Conservation (phyloP, 64 coral and sea anemone species). For the Montipora foliosa region DNA sequence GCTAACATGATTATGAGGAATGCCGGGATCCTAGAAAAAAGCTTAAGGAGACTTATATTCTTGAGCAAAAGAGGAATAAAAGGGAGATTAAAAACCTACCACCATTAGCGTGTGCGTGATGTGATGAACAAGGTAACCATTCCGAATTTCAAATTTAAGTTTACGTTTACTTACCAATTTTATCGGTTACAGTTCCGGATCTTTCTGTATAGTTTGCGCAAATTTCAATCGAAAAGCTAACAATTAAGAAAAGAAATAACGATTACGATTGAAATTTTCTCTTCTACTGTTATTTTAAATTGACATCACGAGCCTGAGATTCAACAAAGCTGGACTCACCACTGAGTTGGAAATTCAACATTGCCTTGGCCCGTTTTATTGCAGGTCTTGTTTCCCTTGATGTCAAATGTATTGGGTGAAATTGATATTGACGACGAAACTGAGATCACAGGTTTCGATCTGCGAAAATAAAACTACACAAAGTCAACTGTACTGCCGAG, state of each 20-base stretch:
- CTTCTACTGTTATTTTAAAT: neutral
- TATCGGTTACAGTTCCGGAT: conserved; percentile 18
- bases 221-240: conserved; percentile 38
- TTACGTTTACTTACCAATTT: conserved; percentile 22
- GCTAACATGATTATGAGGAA: no score
- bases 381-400: conserved; percentile 26
- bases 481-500: no score
- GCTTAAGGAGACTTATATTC: no score
- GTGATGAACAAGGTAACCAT: no score
- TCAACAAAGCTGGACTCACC: neutral
- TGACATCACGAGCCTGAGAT: neutral
- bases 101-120: no score
- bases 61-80: no score
- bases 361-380: conserved; percentile 30
- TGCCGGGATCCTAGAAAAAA: no score
- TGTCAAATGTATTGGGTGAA: conserved; percentile 56
- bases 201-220: conserved; percentile 45
- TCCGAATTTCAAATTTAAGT: no score
- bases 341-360: neutral
- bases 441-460: conserved; percentile 58
- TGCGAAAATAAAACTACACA: conserved; percentile 14
- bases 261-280: neutral
- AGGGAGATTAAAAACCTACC: no score
- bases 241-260: neutral
- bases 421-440: conserved; percentile 21